Base-by-base conservation (phyloP, 2,113 vertebrate species). In the Mastomys coucha region DNA sequence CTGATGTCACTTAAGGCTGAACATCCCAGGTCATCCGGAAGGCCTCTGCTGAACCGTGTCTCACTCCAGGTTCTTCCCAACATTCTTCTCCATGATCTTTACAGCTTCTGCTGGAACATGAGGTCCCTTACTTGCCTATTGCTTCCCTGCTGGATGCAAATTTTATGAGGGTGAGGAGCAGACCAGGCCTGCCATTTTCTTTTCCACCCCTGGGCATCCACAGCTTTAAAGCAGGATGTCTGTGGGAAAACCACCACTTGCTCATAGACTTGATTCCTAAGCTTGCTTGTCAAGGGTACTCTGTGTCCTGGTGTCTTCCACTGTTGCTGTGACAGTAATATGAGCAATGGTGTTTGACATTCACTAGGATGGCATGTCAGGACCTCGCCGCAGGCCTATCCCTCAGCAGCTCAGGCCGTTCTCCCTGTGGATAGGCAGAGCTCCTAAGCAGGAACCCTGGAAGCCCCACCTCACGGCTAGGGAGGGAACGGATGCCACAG, bases 291-390 rank as follows among this genome's bases (percentile, higher is more conserved):
- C 53, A 1, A 42, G 31, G 92, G 58, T 1, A 19, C 39, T 36
- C 67, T 1, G 3, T 8, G 49, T 10, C 11, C 19, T 14, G 2
- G 56, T 3, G 12, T 39, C 77, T 20, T 8, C 10, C 13, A 1
- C 39, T 70, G 12, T 42, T 65, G 26, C 78, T 56, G 33, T 4
- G 58, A 36, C 12, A 28, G 60, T 26, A 39, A 5, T n/a, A 13
- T 10, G 19, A 93, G 2, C 56, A 26, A 73, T 10, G 33, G 42
- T 14, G 31, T 16, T 42, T 56, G 63, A 36, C 28, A 24, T 65
- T 70, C 70, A 3, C 0, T 0, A 5, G 77, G 70, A 10, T 17
- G 28, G 4, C 33, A 67, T 78, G 51, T 72, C 53, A 45, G 82
- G 63, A 33, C 8, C 14, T 12, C 4, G 31, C 17, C 65, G n/a